These are phyloP conservation scores for Hassar affinis DNA, from an alignment of 2,113 vertebrate species.

Conservation along the genomic window DNA sequence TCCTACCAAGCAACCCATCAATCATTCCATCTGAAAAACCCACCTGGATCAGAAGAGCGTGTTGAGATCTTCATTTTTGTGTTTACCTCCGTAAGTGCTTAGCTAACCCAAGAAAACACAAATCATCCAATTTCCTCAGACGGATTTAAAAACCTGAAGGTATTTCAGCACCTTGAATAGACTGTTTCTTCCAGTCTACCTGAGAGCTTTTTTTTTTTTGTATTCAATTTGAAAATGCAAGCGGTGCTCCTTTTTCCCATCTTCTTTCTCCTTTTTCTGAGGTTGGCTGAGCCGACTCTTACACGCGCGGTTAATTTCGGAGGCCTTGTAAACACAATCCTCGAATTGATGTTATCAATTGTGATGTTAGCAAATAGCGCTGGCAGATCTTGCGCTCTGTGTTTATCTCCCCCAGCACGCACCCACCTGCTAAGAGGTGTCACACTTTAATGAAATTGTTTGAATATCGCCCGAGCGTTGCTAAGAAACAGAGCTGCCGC, in stretches of 20 bases:
- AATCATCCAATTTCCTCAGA: constrained; percentile 42
- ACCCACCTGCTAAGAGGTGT: constrained; percentile 99
- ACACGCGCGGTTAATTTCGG: constrained; percentile 77
- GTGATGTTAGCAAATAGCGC: constrained; percentile 98
- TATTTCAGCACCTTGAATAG: constrained; percentile 35
- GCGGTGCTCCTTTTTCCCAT: not conserved
- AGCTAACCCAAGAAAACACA: constrained; percentile 17
- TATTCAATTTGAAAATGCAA: not conserved
- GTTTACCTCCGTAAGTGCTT: not conserved
- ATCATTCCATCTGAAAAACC: not conserved
- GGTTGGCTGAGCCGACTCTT: constrained; percentile 35
- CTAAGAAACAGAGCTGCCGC: constrained; percentile 95
- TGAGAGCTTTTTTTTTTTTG: constrained; percentile 31
- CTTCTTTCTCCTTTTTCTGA: not conserved
- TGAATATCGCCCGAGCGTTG: constrained; percentile 95
- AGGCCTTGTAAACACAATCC: constrained; percentile 89
- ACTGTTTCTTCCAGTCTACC: constrained; percentile 3
- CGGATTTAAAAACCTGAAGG: constrained; percentile 9
- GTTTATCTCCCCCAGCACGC: constrained; percentile 97
- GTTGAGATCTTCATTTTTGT: constrained; percentile 18
- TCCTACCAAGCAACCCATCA: not conserved
- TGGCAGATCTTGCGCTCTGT: constrained; percentile 89
- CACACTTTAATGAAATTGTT: constrained; percentile 99
- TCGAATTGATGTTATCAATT: constrained; percentile 94
- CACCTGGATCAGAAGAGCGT: constrained; percentile 15